Evolutionary conservation across 2,888 invertebrate species (phyloP).

Genomic region (Drosophila nr. perissopoda): DNA sequence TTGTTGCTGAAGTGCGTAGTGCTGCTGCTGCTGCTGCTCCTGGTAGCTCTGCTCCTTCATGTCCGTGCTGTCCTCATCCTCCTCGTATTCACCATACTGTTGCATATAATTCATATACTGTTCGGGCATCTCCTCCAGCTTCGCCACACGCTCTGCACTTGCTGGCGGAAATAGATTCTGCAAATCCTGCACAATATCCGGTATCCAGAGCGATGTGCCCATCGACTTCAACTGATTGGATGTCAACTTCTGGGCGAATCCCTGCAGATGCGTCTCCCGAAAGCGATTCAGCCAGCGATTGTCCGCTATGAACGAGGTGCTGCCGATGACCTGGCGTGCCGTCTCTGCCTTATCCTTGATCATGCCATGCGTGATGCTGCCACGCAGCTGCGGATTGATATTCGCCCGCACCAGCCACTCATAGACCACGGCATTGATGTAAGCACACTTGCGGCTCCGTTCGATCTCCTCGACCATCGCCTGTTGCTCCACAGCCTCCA

Average conservation of each 20-base stretch:
- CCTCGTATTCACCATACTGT: slow-evolving; percentile 82
- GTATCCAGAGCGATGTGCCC: slow-evolving; percentile 81
- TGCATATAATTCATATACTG: slow-evolving; percentile 82
- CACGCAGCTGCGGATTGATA: slow-evolving; percentile 80
- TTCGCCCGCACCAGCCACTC: slow-evolving; percentile 83
- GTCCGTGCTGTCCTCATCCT: slow-evolving; percentile 81
- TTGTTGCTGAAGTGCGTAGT: slow-evolving; percentile 69
- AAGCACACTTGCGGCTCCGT: slow-evolving; percentile 82
- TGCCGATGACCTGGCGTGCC: slow-evolving; percentile 80
- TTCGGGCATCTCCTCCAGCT: slow-evolving; percentile 81
- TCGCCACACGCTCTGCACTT: slow-evolving; percentile 79
- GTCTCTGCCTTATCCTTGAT: slow-evolving; percentile 83
- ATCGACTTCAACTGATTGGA: slow-evolving; percentile 80
- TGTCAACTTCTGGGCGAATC: slow-evolving; percentile 81
- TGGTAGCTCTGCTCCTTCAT: slow-evolving; percentile 69
- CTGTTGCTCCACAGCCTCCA: slow-evolving; percentile 81
- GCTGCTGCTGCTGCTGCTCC: slow-evolving; percentile 74
- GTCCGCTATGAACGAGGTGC: slow-evolving; percentile 79
- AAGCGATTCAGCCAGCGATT: slow-evolving; percentile 84
- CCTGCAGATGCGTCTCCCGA: slow-evolving; percentile 80
- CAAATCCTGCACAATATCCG: slow-evolving; percentile 82
- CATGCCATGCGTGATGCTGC: slow-evolving; percentile 83
- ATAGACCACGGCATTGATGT: slow-evolving; percentile 83
- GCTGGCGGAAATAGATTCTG: slow-evolving; percentile 81
- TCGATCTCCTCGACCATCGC: slow-evolving; percentile 82